Evolutionary conservation across 2,888 invertebrate genomes (phyloP).

Genomic region (Pandemis corylana): DNA sequence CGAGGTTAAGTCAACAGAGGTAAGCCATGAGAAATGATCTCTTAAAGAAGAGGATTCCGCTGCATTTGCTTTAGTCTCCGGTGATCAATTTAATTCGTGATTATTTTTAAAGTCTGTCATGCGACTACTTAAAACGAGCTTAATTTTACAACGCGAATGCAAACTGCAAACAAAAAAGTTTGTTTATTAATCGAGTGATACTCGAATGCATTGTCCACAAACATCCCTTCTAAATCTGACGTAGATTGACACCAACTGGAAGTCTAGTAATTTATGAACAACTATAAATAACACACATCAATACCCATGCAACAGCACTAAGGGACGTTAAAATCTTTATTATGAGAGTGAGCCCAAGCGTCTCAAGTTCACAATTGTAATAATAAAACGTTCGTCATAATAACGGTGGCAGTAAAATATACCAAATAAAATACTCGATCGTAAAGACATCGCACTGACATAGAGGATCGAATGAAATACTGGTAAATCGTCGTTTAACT

Average conservation of each 20-base stretch:
- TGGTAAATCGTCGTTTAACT: constrained; percentile 80
- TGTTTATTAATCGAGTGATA: not conserved
- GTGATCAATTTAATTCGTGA: constrained; percentile 27
- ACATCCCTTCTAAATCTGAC: not conserved
- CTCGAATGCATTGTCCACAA: not conserved
- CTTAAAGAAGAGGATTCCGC: constrained; percentile 75
- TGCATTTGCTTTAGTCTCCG: constrained; percentile 66
- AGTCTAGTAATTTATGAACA: constrained; percentile 26
- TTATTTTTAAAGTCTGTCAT: constrained; percentile 1
- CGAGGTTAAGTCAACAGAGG: constrained; percentile 70
- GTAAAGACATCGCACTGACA: constrained; percentile 75
- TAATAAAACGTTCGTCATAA: constrained; percentile 77
- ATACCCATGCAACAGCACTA: constrained; percentile 26
- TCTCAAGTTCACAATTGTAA: constrained; percentile 54
- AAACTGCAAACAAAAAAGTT: not conserved
- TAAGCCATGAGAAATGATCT: constrained; percentile 75
- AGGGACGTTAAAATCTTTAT: constrained; percentile 59
- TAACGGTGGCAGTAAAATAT: constrained; percentile 79
- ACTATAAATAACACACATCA: constrained; percentile 31
- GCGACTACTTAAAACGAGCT: not conserved
- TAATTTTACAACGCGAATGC: not conserved
- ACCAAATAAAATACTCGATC: constrained; percentile 78
- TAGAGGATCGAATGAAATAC: constrained; percentile 76
- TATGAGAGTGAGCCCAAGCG: constrained; percentile 53
- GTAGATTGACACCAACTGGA: constrained; percentile 8